These are phyloP conservation scores for Dolichomitus sp. DNA, from an alignment of 2,888 invertebrate genomes.

Conservation along the genomic window DNA sequence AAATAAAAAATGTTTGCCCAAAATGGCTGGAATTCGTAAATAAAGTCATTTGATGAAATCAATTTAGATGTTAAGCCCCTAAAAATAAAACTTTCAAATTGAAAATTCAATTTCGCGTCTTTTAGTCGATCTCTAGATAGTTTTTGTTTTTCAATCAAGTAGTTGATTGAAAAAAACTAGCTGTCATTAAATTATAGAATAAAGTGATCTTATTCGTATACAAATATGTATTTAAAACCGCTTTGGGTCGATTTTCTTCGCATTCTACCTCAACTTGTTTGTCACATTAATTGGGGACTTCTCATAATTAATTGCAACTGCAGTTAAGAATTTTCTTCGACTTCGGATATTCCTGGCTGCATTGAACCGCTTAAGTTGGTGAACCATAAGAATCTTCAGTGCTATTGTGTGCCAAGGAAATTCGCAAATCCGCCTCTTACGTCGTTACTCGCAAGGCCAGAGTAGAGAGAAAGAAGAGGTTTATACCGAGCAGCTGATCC, in stretches of 20 bases:
- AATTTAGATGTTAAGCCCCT: too few relatives aligned
- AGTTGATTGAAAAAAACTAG: too few relatives aligned
- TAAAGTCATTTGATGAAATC: too few relatives aligned
- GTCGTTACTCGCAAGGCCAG: slow-evolving; percentile 1
- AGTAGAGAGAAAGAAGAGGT: slow-evolving; percentile 9
- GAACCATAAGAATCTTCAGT: not conserved
- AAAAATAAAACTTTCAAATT: too few relatives aligned
- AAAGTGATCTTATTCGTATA: too few relatives aligned
- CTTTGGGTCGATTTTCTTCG: not conserved
- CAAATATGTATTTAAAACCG: not conserved
- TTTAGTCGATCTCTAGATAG: too few relatives aligned
- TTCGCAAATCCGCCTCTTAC: slow-evolving; percentile 36
- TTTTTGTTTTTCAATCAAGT: too few relatives aligned
- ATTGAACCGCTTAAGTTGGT: slow-evolving; percentile 9
- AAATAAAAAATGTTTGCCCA: too few relatives aligned
- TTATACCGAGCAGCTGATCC: slow-evolving; percentile 28
- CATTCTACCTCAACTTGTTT: not conserved
- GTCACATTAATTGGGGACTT: not conserved
- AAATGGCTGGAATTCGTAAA: too few relatives aligned
- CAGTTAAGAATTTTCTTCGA: not conserved
- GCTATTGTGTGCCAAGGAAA: slow-evolving; percentile 16
- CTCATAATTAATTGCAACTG: slow-evolving; percentile 25
- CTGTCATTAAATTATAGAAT: too few relatives aligned
- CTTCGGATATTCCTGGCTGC: slow-evolving; percentile 2
- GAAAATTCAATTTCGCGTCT: too few relatives aligned